Base-by-base conservation (phyloP, 2,113 vertebrate species). In the Trachemys scripta region DNA sequence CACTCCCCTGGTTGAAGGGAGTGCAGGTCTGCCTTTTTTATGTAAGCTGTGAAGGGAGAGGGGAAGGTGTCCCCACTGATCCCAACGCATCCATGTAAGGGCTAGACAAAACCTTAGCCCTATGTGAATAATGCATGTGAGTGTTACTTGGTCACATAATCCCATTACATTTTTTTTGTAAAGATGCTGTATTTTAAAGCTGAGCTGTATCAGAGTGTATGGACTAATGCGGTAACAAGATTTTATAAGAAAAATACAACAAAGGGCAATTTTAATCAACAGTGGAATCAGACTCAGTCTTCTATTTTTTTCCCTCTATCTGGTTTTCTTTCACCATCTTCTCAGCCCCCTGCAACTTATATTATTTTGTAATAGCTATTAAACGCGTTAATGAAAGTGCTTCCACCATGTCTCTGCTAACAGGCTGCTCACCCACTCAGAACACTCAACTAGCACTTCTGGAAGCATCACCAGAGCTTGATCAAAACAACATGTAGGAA, bases 71-170 rank as follows among this genome's bases (percentile, higher is more conserved):
- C 35, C 65, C 3, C 1, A 11, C 29, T 29, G 42, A 6, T 5
- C 27, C 24, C 51, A 0, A 0, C 53, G 49, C 1, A 1, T 2
- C 4, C 0, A 1, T 22, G 2, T 38, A 14, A 10, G 88, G 91
- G 57, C 3, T 4, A n/a, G 47, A 3, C 22, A 56, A 24, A 56
- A 56, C 10, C 80, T 92, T 54, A 51, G 24, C 86, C 25, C 38
- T 3, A 1, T 0, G 10, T 42, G 57, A 80, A n/a, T 35, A 9
- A 53, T 5, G 3, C 45, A 0, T 38, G 53, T 25, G 51, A 29
- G 1, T 2, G 5, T 65, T 29, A 83, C 25, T 11, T 57, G 24
- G 14, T 72, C 54, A 45, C 65, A 56, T 13, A 47, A 87, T n/a
- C 88, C 19, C 22, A 27, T 57, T 27, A 24, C 25, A 27, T 57